Evolutionary conservation across 2,888 invertebrate genomes (phyloP), one percentile per base, ranked within the genome.

Genomic region (Podabrus alpinus): DNA sequence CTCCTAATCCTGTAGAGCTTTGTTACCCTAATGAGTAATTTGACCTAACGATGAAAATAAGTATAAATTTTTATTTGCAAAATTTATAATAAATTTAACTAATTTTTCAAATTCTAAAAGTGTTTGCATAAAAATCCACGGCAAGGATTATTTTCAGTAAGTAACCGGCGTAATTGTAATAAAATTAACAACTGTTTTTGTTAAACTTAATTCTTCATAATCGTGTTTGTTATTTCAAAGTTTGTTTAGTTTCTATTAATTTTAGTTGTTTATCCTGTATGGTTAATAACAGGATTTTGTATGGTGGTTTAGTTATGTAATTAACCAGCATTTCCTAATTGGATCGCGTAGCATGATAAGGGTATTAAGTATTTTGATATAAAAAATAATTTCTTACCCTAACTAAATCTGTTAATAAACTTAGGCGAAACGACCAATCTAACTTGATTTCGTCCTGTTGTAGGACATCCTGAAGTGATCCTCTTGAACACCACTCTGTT

Each of bases 401-500:
- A 81, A 97, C 96, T 77, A 98, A 90, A 89, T 98, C 98, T 10
- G 97, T 97, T 68, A 98, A 91, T 79, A 98, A 90, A 60, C 97
- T 97, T 74, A 97, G 90, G 74, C 97, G 94, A 88, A 98, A 98
- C 72, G 96, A 95, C 97, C 97, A 97, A 89, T 98, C 98, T 82
- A 97, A 90, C 87, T 95, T 94, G 85, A 97, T 95, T 86, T 96
- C 96, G 85, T 95, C 95, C 87, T 95, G 95, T 82, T 94, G 92
- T 68, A 97, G 91, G 71, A 97, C 94, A 86, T 96, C 96, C 88
- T 95, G 94, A 79, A 96, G 88, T 64, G 97, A 97, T 67, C 97
- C 97, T 77, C 97, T 90, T 70, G 94, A 93, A 87, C 97, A 96
- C 86, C 94, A 94, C 85, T 97, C 97, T 85, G 92, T 95, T 73